Conservation (phyloP, 2,113 vertebrate genomes). For the Oxygymnocypris stewartii region DNA sequence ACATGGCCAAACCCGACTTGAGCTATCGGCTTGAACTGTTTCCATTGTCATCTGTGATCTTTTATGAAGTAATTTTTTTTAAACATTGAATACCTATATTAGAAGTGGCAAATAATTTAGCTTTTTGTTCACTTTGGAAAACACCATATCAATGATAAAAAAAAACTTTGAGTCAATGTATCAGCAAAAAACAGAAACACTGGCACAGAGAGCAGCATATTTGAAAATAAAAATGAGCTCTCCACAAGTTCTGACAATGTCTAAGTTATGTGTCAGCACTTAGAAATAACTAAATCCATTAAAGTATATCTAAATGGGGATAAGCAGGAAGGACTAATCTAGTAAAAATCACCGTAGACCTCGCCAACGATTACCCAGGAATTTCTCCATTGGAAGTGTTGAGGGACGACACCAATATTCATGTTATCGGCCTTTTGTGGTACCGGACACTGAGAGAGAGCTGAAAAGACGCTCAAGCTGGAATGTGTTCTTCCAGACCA, state of each 20-base stretch:
- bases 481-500: constrained; percentile 64
- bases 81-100: neutral
- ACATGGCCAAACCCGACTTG: constrained; percentile 55
- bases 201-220: neutral
- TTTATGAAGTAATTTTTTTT: neutral
- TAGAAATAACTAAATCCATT: constrained; percentile 53
- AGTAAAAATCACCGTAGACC: constrained; percentile 66
- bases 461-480: constrained; percentile 54
- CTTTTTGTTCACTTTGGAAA: neutral
- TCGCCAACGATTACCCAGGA: constrained; percentile 82
- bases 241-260: constrained; percentile 23
- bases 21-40: constrained; percentile 54
- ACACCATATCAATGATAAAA: neutral
- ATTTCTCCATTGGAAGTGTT: constrained; percentile 86
- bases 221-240: constrained; percentile 4
- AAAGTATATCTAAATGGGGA: constrained; percentile 51
- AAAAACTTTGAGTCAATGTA: neutral
- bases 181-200: neutral
- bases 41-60: neutral
- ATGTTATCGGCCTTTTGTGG: constrained; percentile 81
- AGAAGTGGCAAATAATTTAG: neutral
- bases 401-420: constrained; percentile 81
- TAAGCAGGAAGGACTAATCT: constrained; percentile 56
- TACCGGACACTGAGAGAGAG: constrained; percentile 73
- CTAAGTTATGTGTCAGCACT: constrained; percentile 54